Conservation (phyloP, 2,888 invertebrate genomes). For the Andrena camellia region DNA sequence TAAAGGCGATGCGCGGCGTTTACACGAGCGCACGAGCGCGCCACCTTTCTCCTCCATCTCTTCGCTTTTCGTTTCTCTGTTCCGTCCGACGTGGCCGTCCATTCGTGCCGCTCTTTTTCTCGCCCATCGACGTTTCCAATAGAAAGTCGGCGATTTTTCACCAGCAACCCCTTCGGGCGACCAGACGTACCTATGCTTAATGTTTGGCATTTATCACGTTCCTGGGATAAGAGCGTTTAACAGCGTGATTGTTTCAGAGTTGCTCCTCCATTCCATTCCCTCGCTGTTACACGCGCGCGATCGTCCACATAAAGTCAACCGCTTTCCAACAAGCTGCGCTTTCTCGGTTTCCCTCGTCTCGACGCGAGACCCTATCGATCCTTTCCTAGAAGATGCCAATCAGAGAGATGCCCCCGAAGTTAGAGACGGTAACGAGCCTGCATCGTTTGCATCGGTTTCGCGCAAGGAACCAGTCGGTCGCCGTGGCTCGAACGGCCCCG, state of each 20-base stretch:
- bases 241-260: conserved; percentile 8
- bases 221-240: neutral
- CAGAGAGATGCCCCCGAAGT: too few species aligned
- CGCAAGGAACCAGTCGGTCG: too few species aligned
- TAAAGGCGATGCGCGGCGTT: conserved; percentile 36
- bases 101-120: neutral
- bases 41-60: conserved; percentile 5
- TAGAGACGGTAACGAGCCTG: too few species aligned
- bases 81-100: conserved; percentile 3
- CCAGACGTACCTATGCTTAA: neutral
- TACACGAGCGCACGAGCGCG: conserved; percentile 19
- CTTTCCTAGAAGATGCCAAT: too few species aligned
- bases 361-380: too few species aligned
- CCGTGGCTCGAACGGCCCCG: neutral
- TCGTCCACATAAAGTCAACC: too few species aligned
- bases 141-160: neutral
- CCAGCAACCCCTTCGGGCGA: too few species aligned
- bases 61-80: neutral
- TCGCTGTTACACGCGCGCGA: too few species aligned
- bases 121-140: neutral
- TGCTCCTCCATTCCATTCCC: too few species aligned
- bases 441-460: too few species aligned
- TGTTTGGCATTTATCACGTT: conserved; percentile 19
- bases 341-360: too few species aligned
- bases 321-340: too few species aligned